Conservation (phyloP, 2,113 vertebrate species). For the Sminthopsis crassicaudata region DNA sequence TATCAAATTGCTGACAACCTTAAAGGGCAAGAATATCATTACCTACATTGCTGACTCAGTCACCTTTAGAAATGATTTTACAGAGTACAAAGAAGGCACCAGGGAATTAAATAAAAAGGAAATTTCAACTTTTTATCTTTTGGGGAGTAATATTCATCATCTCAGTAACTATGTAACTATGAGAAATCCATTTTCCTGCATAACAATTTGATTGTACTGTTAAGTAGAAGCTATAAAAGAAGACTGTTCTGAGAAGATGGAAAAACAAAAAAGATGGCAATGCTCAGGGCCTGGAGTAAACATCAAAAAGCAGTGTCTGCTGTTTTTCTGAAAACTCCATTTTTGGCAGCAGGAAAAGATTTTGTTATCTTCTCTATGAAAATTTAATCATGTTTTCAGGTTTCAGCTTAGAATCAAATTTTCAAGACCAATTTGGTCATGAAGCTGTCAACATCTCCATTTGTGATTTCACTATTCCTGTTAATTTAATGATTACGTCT, state of each 20-base stretch:
- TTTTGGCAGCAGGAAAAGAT: neutral
- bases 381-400: neutral
- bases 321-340: neutral
- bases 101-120: neutral
- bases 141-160: neutral
- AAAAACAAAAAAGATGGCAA: slow-evolving; percentile 26
- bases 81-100: neutral
- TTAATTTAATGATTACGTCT: neutral
- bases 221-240: neutral
- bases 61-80: neutral
- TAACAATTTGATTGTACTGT: neutral
- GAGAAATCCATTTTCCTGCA: neutral
- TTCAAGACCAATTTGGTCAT: neutral
- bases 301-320: neutral
- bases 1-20: neutral
- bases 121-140: neutral
- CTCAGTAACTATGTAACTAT: neutral
- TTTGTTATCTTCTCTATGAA: neutral
- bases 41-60: neutral
- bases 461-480: neutral
- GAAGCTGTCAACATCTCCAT: neutral
- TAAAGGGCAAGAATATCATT: neutral
- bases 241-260: neutral
- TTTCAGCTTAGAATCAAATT: neutral
- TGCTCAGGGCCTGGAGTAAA: neutral